Conservation (phyloP, 2,888 invertebrate genomes). For the Agriopis aurantiaria region DNA sequence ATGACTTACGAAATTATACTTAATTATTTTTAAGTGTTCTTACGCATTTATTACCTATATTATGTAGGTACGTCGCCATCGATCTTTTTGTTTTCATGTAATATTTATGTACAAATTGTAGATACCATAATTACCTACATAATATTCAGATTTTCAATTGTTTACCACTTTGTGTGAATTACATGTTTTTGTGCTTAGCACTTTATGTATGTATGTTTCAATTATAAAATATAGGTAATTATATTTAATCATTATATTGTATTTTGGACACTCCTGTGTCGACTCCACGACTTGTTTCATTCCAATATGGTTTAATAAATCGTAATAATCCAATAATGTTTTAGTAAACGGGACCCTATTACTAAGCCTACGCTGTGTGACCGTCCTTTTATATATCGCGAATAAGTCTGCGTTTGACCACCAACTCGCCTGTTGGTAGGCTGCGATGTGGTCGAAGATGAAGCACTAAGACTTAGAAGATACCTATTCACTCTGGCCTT, state of each 20-base stretch:
- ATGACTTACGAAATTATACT: constrained; percentile 21
- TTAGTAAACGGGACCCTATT: background rate
- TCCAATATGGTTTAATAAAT: constrained; percentile 58
- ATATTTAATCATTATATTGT: background rate
- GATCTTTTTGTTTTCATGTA: background rate
- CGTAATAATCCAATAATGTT: constrained; percentile 48
- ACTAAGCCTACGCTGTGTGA: no score
- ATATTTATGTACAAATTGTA: background rate
- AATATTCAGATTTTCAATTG: background rate
- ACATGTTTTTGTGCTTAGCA: constrained; percentile 16
- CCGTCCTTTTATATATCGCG: background rate
- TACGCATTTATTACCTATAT: background rate
- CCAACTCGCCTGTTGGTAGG: no score
- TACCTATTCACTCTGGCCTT: no score
- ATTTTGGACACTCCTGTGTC: background rate
- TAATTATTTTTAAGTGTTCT: background rate
- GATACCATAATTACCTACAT: background rate
- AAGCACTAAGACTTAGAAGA: no score
- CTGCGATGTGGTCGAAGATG: no score
- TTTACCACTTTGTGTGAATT: background rate
- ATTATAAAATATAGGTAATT: background rate
- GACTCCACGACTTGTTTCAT: constrained; percentile 41
- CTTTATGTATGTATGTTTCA: constrained; percentile 13
- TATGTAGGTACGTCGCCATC: background rate
- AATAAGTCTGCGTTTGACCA: no score